phyloP scores from a whole-genome alignment of 2,888 invertebrate species.

The Elegia similella region DNA sequence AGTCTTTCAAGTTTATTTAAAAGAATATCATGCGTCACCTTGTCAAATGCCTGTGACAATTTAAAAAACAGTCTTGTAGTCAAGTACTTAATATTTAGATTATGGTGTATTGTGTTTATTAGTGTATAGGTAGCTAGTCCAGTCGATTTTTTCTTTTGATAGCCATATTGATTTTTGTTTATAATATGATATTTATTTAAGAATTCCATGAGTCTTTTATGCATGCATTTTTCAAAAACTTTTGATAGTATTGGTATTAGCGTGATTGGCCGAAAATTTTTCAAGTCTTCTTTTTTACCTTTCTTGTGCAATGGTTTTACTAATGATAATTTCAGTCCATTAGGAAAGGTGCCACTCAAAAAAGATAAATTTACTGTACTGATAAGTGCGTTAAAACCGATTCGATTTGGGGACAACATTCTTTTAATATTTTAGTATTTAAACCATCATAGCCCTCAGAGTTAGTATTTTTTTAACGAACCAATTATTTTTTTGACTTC shows the following conservation, averaged over 20 bases:
- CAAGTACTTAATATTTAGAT: no score
- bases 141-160: background rate
- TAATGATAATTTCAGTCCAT: background rate
- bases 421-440: background rate
- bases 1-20: no score
- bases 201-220: background rate
- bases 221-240: background rate
- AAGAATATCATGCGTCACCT: no score
- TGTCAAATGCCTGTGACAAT: no score
- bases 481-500: no score
- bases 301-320: background rate
- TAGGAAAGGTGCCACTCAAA: background rate
- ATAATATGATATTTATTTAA: background rate
- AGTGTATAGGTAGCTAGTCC: background rate
- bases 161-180: background rate
- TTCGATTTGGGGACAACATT: background rate
- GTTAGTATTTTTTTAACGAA: no score
- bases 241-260: background rate
- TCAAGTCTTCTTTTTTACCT: background rate
- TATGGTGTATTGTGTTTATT: no score
- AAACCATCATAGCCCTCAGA: no score
- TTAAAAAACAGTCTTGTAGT: no score
- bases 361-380: background rate
- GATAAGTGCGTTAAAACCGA: background rate
- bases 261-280: background rate